Conservation (phyloP, 2,113 vertebrate genomes). For the Mobula hypostoma region DNA sequence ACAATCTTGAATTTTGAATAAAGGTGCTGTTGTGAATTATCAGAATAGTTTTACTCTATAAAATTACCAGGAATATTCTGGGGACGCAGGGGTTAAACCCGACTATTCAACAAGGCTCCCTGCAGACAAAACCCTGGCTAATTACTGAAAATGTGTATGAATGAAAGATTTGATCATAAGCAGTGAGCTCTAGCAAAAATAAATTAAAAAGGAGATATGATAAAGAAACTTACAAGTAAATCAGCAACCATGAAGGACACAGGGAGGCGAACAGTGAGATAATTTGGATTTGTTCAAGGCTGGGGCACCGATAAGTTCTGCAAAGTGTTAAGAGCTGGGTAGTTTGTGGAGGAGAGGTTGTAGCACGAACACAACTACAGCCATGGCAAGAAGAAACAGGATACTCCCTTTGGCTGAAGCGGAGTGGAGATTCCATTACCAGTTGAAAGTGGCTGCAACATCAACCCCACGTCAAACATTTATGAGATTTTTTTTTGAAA, state of each 20-base stretch:
- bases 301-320: neutral
- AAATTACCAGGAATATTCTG: neutral
- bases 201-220: neutral
- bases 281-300: neutral
- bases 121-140: neutral
- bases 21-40: too few relatives aligned
- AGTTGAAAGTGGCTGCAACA: slow-evolving; percentile 13
- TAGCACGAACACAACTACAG: neutral
- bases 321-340: slow-evolving; percentile 3
- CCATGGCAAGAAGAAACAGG: neutral
- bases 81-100: neutral
- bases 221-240: neutral
- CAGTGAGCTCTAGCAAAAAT: neutral
- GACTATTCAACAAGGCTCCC: neutral
- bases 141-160: neutral
- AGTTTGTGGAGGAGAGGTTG: neutral
- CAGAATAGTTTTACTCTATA: too few relatives aligned
- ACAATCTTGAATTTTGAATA: too few relatives aligned
- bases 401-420: slow-evolving; percentile 24
- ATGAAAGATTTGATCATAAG: neutral
- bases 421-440: neutral
- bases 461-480: slow-evolving; percentile 26
- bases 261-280: neutral
- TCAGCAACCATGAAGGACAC: neutral
- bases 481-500: neutral